Evolutionary conservation across 30 jellyfish, hydroid and myxozoan genomes (phyloP).

Genomic region (Hydractinia symbiolongicarpus): DNA sequence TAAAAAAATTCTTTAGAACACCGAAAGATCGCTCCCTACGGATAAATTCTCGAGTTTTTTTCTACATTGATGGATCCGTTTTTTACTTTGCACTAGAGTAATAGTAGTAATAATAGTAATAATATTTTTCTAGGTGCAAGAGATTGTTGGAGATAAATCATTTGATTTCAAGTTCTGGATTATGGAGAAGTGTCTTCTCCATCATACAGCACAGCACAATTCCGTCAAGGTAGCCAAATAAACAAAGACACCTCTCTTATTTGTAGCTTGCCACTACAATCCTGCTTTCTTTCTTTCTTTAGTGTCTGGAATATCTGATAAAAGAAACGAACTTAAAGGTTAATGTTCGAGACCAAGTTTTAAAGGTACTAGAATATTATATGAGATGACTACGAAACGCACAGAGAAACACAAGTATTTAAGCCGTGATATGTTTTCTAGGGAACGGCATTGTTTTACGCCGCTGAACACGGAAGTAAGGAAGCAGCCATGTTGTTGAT

Average conservation of each 20-base stretch:
- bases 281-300: neutral
- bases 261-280: neutral
- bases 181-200: slow-evolving; percentile 29
- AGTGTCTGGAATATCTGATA: slow-evolving; percentile 30
- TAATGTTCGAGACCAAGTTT: slow-evolving; percentile 35
- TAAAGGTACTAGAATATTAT: slow-evolving; percentile 11
- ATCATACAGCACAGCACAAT: slow-evolving; percentile 36
- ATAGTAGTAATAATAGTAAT: no score
- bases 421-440: neutral
- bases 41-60: no score
- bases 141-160: slow-evolving; percentile 15
- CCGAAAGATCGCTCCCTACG: no score
- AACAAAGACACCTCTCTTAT: neutral
- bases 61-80: no score
- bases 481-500: slow-evolving; percentile 28
- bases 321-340: slow-evolving; percentile 24
- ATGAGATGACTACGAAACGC: neutral
- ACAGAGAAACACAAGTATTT: neutral
- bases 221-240: slow-evolving; percentile 18
- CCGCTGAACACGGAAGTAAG: slow-evolving; percentile 25
- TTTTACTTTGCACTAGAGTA: no score
- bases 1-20: no score
- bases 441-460: slow-evolving; percentile 33
- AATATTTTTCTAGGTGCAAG: neutral
- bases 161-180: slow-evolving; percentile 31